Conservation (phyloP, 2,113 vertebrate species). For the Xerus inauris region DNA sequence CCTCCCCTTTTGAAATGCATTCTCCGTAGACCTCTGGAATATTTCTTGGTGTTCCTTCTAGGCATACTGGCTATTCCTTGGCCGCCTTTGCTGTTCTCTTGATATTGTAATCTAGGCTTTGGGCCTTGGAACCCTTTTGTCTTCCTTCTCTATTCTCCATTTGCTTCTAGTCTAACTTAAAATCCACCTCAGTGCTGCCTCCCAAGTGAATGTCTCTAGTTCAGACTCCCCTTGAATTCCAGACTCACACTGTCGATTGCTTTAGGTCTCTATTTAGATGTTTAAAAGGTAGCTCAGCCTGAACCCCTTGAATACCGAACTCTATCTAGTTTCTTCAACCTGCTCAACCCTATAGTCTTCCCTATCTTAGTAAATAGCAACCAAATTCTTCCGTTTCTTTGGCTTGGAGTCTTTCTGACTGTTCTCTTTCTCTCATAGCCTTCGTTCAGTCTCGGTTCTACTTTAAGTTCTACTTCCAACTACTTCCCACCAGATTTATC, state of each 20-base stretch:
- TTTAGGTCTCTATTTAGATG: neutral
- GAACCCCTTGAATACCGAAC: neutral
- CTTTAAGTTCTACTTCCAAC: neutral
- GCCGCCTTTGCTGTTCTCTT: neutral
- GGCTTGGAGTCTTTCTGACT: neutral
- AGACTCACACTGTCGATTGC: neutral
- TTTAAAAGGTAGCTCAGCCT: neutral
- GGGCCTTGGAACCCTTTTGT: neutral
- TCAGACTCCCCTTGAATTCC: neutral
- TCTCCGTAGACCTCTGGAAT: neutral
- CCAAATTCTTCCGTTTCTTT: neutral
- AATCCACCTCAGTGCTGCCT: neutral
- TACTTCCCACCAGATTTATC: neutral
- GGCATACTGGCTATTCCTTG: neutral
- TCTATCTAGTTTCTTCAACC: neutral
- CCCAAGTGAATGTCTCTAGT: neutral
- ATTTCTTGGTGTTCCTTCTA: neutral
- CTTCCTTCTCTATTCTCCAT: neutral
- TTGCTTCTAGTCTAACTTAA: neutral
- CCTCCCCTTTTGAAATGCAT: neutral
- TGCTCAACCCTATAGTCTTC: neutral
- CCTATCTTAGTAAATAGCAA: neutral
- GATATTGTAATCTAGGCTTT: neutral
- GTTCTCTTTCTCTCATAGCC: neutral
- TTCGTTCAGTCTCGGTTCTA: neutral